Conservation (phyloP, 2,797 vertebrate genomes). For the Anisognathus igniventris region DNA sequence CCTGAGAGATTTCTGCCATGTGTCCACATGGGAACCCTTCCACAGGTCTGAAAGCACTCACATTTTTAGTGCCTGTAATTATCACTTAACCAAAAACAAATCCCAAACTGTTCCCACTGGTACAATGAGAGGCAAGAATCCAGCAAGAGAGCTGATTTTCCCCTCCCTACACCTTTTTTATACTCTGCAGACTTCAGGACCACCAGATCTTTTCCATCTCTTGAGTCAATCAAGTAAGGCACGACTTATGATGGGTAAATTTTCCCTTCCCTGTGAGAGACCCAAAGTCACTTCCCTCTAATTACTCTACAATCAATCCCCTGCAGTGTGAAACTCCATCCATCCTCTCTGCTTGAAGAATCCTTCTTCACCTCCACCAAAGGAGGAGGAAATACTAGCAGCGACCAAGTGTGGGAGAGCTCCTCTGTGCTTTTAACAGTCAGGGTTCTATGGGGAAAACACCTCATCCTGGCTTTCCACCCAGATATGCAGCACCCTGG, state of each 20-base stretch:
- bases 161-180: neutral
- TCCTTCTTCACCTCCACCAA: neutral
- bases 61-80: neutral
- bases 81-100: neutral
- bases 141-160: neutral
- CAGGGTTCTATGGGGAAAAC: neutral
- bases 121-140: neutral
- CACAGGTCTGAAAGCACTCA: neutral
- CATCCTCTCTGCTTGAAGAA: neutral
- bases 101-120: neutral
- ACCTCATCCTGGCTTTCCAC: neutral
- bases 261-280: neutral
- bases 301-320: neutral
- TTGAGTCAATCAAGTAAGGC: neutral
- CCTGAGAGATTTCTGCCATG: neutral
- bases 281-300: neutral
- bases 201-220: neutral
- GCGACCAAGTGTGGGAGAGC: neutral
- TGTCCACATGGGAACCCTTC: neutral
- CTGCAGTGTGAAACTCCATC: neutral
- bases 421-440: neutral
- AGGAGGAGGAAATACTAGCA: neutral
- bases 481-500: neutral
- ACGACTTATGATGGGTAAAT: neutral
- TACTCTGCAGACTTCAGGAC: neutral